These are phyloP conservation scores for Tipula confusa DNA, from an alignment of 2,888 invertebrate genomes.

Conservation along the genomic window DNA sequence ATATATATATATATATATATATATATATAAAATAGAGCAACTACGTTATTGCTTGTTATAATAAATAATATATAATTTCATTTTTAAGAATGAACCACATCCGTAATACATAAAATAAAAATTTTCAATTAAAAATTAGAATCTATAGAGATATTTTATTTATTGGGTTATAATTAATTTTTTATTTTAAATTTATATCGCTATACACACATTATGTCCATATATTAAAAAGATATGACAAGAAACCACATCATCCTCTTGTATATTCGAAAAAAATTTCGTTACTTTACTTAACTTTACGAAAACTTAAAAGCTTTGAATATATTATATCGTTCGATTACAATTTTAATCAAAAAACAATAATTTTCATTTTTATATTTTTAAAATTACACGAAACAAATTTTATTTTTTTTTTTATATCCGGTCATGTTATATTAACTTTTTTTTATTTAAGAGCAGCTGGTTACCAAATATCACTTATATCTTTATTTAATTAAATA, in stretches of 20 bases:
- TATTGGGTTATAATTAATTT: constrained; percentile 20
- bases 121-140: neutral
- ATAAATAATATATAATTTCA: neutral
- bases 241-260: neutral
- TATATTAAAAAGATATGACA: neutral
- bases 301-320: neutral
- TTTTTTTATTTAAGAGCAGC: neutral
- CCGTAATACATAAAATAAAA: neutral
- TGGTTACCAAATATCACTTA: neutral
- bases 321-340: neutral
- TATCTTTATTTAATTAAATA: constrained; percentile 25
- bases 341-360: constrained; percentile 1
- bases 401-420: no score
- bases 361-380: neutral
- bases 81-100: constrained; percentile 12
- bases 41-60: neutral
- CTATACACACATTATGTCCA: neutral
- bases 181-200: neutral
- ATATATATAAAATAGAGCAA: neutral
- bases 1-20: neutral
- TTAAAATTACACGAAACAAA: neutral
- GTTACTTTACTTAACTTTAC: neutral
- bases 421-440: constrained; percentile 14
- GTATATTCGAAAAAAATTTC: neutral
- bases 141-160: neutral